phyloP scores from a whole-genome alignment of 2,888 invertebrate species.

The Parascotia fuliginaria region DNA sequence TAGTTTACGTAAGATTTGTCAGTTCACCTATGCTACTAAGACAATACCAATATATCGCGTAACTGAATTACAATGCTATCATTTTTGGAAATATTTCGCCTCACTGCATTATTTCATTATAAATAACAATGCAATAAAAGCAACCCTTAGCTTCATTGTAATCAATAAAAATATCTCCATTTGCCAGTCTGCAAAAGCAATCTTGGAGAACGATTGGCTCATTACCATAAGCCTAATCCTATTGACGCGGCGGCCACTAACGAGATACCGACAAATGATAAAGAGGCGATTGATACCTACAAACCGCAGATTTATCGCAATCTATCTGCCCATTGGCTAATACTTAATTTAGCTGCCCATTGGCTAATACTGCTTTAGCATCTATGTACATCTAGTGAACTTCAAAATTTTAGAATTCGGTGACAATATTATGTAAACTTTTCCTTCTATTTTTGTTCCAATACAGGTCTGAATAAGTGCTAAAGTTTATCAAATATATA shows the following conservation, averaged over 20 bases:
- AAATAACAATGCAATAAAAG: not conserved
- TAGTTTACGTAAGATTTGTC: no score
- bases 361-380: no score
- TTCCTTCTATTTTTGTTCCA: no score
- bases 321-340: constrained; percentile 5
- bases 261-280: constrained; percentile 31
- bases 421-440: no score
- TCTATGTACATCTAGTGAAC: no score
- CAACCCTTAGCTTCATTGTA: constrained; percentile 8
- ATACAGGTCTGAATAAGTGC: no score
- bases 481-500: no score
- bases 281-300: constrained; percentile 23
- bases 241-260: constrained; percentile 34
- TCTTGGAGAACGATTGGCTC: constrained; percentile 37
- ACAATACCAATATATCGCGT: no score
- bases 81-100: not conserved
- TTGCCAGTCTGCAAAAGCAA: constrained; percentile 37
- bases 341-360: not conserved
- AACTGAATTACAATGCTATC: no score
- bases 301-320: constrained; percentile 17
- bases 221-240: constrained; percentile 42
- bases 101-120: not conserved
- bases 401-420: no score
- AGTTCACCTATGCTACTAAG: no score
- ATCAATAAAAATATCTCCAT: not conserved